These are phyloP conservation scores for Leptatherina wallacei DNA, from an alignment of 2,797 vertebrate species.

Conservation along the genomic window DNA sequence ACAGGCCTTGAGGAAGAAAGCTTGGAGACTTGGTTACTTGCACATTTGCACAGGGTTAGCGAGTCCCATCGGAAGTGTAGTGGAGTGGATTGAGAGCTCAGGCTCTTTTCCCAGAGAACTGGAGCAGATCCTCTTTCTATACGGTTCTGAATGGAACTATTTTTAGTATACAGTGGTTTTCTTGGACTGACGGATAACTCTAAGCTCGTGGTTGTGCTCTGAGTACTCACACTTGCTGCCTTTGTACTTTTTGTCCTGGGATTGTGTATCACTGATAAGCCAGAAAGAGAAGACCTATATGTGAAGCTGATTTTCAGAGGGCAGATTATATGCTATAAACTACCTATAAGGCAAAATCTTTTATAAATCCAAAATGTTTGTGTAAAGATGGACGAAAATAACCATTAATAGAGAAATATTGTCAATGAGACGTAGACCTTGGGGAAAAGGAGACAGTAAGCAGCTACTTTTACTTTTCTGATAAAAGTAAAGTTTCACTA, in stretches of 20 bases:
- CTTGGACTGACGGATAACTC: constrained; percentile 39
- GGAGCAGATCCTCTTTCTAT: constrained; percentile 56
- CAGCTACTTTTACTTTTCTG: too few relatives aligned
- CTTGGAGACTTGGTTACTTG: constrained; percentile 56
- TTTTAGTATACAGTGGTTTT: constrained; percentile 55
- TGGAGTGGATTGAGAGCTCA: constrained; percentile 54
- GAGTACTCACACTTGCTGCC: constrained; percentile 6
- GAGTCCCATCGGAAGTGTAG: constrained; percentile 54
- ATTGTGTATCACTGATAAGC: background rate
- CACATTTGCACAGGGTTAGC: constrained; percentile 49
- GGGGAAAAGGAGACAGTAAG: too few relatives aligned
- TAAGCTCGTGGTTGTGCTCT: constrained; percentile 40
- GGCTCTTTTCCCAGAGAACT: constrained; percentile 43
- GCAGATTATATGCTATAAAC: background rate
- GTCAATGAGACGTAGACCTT: too few relatives aligned
- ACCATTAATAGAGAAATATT: too few relatives aligned
- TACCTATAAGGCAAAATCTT: background rate
- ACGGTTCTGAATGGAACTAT: constrained; percentile 62
- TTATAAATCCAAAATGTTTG: too few relatives aligned
- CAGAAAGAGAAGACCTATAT: background rate
- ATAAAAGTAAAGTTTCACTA: too few relatives aligned
- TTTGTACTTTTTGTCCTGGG: background rate
- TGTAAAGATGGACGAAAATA: too few relatives aligned
- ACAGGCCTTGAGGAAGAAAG: constrained; percentile 49
- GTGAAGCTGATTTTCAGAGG: background rate